Conservation (phyloP, 2,888 invertebrate genomes). For the Drosophila vallismaia region DNA sequence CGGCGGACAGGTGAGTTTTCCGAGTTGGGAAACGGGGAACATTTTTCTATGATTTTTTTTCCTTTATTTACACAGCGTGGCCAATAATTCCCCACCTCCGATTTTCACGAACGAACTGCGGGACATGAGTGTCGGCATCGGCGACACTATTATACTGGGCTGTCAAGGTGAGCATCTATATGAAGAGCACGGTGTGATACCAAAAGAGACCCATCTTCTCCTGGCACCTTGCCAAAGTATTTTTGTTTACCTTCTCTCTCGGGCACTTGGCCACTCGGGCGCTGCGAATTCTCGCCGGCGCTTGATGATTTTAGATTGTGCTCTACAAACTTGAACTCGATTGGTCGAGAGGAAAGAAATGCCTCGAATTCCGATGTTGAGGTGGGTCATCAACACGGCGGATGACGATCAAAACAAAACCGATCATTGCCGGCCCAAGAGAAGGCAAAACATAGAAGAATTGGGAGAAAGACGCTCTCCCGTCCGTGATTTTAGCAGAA, state of each 20-base stretch:
- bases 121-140: conserved; percentile 90
- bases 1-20: conserved; percentile 86
- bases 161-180: conserved; percentile 87
- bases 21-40: not conserved
- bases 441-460: conserved; percentile 17
- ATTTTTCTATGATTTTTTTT: not conserved
- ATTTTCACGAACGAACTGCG: conserved; percentile 90
- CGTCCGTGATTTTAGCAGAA: conserved; percentile 9
- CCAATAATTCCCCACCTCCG: conserved; percentile 87
- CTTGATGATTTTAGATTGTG: conserved; percentile 58
- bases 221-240: conserved; percentile 71
- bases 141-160: conserved; percentile 89
- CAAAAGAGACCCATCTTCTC: conserved; percentile 37
- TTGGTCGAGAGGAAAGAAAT: conserved; percentile 70
- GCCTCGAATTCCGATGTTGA: conserved; percentile 62
- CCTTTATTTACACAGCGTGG: conserved; percentile 60
- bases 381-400: conserved; percentile 77
- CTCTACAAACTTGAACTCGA: conserved; percentile 82
- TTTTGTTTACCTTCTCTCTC: conserved; percentile 58
- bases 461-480: not conserved
- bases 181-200: conserved; percentile 10
- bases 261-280: conserved; percentile 33
- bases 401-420: conserved; percentile 71
- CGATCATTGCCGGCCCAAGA: conserved; percentile 49
- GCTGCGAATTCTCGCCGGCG: conserved; percentile 37